Evolutionary conservation across 2,888 invertebrate genomes (phyloP).

Genomic region (Heliconius cydno): DNA sequence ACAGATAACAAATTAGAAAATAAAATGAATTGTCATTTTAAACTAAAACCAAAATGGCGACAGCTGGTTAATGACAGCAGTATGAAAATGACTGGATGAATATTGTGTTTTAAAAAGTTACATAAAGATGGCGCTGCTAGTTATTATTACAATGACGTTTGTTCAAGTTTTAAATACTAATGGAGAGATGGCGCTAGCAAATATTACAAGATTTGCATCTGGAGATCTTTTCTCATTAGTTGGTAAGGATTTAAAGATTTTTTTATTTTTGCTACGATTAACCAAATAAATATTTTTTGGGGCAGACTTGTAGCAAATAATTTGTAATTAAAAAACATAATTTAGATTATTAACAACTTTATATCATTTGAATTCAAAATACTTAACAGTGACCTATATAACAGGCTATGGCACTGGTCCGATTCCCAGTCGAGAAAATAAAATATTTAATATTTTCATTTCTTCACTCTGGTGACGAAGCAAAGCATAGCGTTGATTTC

Average conservation of each 20-base stretch:
- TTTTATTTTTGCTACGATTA: neutral
- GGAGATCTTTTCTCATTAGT: constrained; percentile 84
- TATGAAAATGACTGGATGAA: constrained; percentile 16
- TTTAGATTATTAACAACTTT: too few species aligned
- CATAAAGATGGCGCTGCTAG: constrained; percentile 65
- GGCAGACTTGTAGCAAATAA: too few species aligned
- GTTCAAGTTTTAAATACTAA: constrained; percentile 54
- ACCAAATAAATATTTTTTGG: neutral
- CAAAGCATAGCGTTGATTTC: too few species aligned
- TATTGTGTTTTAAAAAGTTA: neutral
- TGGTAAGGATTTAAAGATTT: constrained; percentile 63
- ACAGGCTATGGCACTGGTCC: too few species aligned
- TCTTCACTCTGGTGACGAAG: too few species aligned
- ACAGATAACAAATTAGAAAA: neutral
- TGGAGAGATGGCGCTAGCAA: constrained; percentile 74
- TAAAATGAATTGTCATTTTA: constrained; percentile 1
- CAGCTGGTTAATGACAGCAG: constrained; percentile 34
- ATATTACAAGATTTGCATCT: constrained; percentile 83
- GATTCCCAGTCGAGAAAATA: too few species aligned
- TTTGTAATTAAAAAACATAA: too few species aligned
- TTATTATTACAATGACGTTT: constrained; percentile 55
- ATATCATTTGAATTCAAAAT: too few species aligned
- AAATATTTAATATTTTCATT: too few species aligned
- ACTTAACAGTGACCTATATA: too few species aligned
- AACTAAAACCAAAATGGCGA: constrained; percentile 31